Evolutionary conservation across 2,113 vertebrate genomes (phyloP), one percentile per base, ranked within the genome.

Genomic region (Triplophysa siluroides): DNA sequence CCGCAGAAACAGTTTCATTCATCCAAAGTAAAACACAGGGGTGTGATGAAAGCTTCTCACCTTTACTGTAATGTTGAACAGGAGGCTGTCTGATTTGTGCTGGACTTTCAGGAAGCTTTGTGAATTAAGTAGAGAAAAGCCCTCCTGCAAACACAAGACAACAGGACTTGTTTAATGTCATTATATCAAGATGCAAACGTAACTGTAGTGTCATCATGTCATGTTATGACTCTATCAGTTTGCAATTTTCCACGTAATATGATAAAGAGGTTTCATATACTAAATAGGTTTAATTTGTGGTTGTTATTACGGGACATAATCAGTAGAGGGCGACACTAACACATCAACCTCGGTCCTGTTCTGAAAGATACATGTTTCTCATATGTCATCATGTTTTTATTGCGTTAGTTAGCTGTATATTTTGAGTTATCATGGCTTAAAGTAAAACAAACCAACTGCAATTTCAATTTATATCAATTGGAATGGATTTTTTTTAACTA

Each of bases 31-130:
- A 43, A 47, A 11, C 10, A 3, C 33, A 38, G 5, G 5, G 5
- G 50, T 56, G 10, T 56, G 4, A 56, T 12, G 23, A 23, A 8
- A 9, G 2, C 50, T 11, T 50, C 86, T 90, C 87, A 94, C 97
- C 93, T 94, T 93, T 62, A 91, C 50, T 21, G 89, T 94, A 16
- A 94, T 91, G 72, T 80, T 88, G 83, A 99, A 92, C 70, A 98
- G 88, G 71, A 99, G 90, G 85, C 93, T 95, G 79, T 98, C 96
- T 80, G 88, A 86, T 83, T 89, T 96, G 80, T 93, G 94, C 19
- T 92, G 92, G 71, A 96, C 88, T 89, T 94, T 96, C 80, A 97
- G 80, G 91, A 90, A 93, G 63, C 92, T 92, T 54, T 91, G 89
- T 76, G 91, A 91, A 78, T 89, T 87, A 13, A 94, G 86, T 81